A percentile compares a stretch with the other conserved stretches of the same genome.
phyloP scores from a whole-genome alignment of 2,113 vertebrate genomes.

The Chrysemys picta region DNA sequence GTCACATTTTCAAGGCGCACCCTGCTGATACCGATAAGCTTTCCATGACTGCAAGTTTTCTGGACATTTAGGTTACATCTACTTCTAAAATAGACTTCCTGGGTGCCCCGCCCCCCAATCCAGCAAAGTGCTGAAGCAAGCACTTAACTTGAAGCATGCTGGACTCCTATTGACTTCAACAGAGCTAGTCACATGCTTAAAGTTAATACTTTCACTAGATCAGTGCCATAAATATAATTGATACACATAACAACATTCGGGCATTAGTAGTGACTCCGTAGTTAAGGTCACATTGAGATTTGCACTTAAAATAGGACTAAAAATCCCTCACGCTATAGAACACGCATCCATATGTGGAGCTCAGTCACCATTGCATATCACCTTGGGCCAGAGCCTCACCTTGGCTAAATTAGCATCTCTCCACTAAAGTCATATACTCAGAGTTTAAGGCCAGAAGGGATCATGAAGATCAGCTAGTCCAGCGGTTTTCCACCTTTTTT shows the following conservation, averaged over 20 bases:
- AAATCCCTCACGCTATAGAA: background rate
- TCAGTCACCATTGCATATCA: background rate
- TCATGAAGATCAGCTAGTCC: background rate
- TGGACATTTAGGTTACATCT: background rate
- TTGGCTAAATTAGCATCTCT: background rate
- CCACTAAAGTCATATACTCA: background rate
- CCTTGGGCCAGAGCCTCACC: background rate
- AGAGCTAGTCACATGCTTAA: background rate
- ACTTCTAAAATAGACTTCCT: background rate
- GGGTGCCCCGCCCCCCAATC: background rate
- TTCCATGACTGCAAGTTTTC: background rate
- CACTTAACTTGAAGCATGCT: background rate
- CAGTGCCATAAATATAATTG: background rate
- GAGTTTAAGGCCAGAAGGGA: background rate
- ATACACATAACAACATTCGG: background rate
- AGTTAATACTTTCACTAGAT: background rate
- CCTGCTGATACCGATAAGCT: constrained; percentile 28
- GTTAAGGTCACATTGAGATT: background rate
- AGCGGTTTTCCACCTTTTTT: background rate
- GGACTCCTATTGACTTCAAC: background rate
- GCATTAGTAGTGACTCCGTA: background rate
- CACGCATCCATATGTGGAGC: background rate
- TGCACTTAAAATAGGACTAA: background rate
- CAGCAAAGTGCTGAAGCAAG: background rate
- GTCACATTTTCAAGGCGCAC: constrained; percentile 3